Evolutionary conservation across 2,113 vertebrate species (phyloP).

Genomic region (Rhinoderma darwinii): DNA sequence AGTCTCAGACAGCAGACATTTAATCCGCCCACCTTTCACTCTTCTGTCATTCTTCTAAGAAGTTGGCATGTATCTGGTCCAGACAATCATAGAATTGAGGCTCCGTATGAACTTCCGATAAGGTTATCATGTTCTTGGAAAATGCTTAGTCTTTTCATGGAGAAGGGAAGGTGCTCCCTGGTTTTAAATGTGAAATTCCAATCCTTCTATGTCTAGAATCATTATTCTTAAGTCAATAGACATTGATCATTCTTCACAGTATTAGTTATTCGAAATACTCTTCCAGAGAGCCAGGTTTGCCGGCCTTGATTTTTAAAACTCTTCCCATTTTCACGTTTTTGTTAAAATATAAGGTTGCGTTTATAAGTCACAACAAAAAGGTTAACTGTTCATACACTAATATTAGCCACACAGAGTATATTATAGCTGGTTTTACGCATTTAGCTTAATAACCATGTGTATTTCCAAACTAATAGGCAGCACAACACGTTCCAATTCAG

Average conservation of each 20-base stretch:
- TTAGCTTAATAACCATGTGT: no score
- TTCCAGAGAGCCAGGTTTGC: not conserved
- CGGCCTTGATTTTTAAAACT: not conserved
- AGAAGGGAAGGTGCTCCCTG: not conserved
- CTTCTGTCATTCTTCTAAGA: not conserved
- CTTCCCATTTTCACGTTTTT: not conserved
- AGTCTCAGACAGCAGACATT: slow-evolving; percentile 11
- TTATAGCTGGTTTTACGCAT: no score
- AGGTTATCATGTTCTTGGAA: not conserved
- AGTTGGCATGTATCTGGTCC: not conserved
- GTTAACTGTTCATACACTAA: no score
- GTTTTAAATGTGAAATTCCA: slow-evolving; percentile 1
- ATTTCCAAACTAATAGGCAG: no score
- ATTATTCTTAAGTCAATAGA: not conserved
- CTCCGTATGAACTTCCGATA: not conserved
- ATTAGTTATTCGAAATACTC: not conserved
- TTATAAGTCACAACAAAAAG: no score
- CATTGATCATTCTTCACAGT: not conserved
- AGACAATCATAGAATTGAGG: not conserved
- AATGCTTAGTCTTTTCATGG: not conserved
- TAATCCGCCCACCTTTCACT: slow-evolving; percentile 9
- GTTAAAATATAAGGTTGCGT: not conserved
- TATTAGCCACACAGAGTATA: no score
- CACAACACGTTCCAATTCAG: no score
- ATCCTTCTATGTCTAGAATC: not conserved